Conservation (phyloP, 2,888 invertebrate species). For the Adelognathus sp. region DNA sequence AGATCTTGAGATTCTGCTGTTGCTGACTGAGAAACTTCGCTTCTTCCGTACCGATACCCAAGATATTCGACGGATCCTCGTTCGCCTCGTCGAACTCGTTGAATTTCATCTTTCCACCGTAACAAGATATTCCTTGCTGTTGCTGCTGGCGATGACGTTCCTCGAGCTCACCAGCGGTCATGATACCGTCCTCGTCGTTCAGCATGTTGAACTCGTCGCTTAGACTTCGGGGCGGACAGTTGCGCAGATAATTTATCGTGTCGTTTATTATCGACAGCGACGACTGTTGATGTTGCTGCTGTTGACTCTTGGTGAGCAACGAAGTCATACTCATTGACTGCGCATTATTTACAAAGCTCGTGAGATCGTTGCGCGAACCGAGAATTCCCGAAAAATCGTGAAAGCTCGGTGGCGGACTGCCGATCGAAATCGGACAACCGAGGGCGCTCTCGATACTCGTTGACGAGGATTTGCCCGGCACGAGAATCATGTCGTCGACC, state of each 20-base stretch:
- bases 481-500: conserved; percentile 75
- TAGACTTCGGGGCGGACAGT: conserved; percentile 57
- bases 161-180: neutral
- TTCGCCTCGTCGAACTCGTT: conserved; percentile 66
- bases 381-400: conserved; percentile 67
- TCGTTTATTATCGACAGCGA: conserved; percentile 67
- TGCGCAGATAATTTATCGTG: conserved; percentile 69
- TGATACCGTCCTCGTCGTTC: conserved; percentile 59
- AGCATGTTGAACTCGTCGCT: conserved; percentile 68
- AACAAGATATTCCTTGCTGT: conserved; percentile 17
- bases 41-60: conserved; percentile 64
- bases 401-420: conserved; percentile 31
- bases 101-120: conserved; percentile 64
- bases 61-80: conserved; percentile 53
- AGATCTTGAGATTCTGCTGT: conserved; percentile 51
- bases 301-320: conserved; percentile 64
- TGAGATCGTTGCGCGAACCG: conserved; percentile 67
- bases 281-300: conserved; percentile 53
- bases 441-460: conserved; percentile 14
- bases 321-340: conserved; percentile 56
- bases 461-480: conserved; percentile 51
- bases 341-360: conserved; percentile 56
- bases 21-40: conserved; percentile 57
- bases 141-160: conserved; percentile 24
- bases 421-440: conserved; percentile 36